Conservation (phyloP, 2,113 vertebrate species). For the Panthera uncia region DNA sequence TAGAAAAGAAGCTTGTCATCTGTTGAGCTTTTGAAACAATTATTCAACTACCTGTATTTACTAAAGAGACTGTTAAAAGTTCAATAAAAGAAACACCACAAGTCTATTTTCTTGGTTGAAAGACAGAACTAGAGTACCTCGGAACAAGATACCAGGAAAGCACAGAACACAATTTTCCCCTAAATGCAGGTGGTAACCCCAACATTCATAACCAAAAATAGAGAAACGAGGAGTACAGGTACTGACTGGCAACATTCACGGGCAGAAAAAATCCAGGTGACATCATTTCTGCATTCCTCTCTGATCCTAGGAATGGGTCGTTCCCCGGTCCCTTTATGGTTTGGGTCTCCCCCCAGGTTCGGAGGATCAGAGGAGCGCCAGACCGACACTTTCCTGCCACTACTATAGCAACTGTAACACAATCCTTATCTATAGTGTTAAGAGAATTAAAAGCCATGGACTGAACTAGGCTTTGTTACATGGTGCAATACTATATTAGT, state of each 20-base stretch:
- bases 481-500: constrained; percentile 85
- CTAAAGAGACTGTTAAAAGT: constrained; percentile 86
- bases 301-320: not conserved
- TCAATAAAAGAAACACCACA: constrained; percentile 88
- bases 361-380: not conserved
- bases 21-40: constrained; percentile 84
- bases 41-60: constrained; percentile 88
- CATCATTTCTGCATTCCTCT: constrained; percentile 49
- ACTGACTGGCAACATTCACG: constrained; percentile 81
- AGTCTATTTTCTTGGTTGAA: constrained; percentile 85
- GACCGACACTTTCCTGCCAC: constrained; percentile 61
- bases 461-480: constrained; percentile 86
- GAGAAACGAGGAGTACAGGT: constrained; percentile 82
- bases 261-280: constrained; percentile 65
- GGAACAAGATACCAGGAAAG: constrained; percentile 87
- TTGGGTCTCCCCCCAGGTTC: not conserved
- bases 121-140: constrained; percentile 88
- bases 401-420: constrained; percentile 84
- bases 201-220: constrained; percentile 83
- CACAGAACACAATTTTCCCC: constrained; percentile 84
- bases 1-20: constrained; percentile 85
- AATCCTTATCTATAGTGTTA: constrained; percentile 88
- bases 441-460: constrained; percentile 86
- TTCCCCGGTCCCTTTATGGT: not conserved
- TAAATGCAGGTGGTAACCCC: constrained; percentile 85